These are phyloP conservation scores for Emys orbicularis DNA, from an alignment of 2,797 vertebrate species.

Conservation along the genomic window DNA sequence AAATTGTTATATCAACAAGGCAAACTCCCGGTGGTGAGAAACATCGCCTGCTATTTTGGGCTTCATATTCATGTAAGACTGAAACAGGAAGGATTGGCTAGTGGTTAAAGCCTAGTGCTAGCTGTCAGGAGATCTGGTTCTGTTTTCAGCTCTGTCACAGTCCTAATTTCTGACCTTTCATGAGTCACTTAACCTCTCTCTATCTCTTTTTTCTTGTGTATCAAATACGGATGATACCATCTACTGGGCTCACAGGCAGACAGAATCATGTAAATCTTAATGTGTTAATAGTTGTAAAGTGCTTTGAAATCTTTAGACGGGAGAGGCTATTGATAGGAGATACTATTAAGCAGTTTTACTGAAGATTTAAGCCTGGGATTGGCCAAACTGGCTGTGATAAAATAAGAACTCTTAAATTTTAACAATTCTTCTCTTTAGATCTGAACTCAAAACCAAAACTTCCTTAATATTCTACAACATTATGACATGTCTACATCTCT, in stretches of 20 bases:
- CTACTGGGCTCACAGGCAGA: not conserved
- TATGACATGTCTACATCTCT: not conserved
- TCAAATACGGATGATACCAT: not conserved
- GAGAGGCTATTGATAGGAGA: not conserved
- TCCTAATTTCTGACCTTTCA: not conserved
- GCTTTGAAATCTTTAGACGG: not conserved
- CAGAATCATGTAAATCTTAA: not conserved
- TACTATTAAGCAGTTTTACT: not conserved
- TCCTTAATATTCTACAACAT: not conserved
- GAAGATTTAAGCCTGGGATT: not conserved
- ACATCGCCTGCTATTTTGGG: not conserved
- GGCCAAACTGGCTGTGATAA: not conserved
- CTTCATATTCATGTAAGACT: not conserved
- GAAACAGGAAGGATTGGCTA: not conserved
- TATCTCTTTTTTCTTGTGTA: not conserved
- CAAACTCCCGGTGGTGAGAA: not conserved
- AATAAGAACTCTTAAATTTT: not conserved
- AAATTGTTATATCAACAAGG: not conserved
- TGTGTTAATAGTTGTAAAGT: not conserved
- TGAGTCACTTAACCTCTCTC: not conserved
- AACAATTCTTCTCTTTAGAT: not conserved
- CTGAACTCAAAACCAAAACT: not conserved
- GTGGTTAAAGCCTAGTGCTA: not conserved
- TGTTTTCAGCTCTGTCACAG: not conserved
- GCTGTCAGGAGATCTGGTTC: conserved; percentile 47